Percentiles rank a stretch among this genome's conserved stretches.
Evolutionary conservation across 2,797 vertebrate genomes (phyloP).

Genomic region (Poliocrania exsul): DNA sequence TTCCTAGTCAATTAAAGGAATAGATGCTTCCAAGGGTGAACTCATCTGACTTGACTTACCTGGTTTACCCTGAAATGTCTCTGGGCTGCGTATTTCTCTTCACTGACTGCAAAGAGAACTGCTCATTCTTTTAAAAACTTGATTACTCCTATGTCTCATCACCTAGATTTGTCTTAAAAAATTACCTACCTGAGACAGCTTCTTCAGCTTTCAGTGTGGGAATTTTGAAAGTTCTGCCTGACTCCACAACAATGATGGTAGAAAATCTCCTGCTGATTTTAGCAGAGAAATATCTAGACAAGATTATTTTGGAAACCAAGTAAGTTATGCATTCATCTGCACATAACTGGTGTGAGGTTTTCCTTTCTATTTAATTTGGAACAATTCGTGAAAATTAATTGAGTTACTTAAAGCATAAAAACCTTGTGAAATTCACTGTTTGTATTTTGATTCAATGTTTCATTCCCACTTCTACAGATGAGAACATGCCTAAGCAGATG

Average conservation of each 20-base stretch:
- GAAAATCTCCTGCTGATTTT: neutral
- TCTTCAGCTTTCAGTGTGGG: neutral
- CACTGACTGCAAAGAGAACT: neutral
- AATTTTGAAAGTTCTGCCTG: neutral
- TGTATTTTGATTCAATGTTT: neutral
- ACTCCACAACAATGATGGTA: neutral
- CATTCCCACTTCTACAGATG: neutral
- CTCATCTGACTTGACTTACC: neutral
- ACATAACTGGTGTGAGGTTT: neutral
- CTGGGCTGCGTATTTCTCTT: neutral
- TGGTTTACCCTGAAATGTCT: neutral
- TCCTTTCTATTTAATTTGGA: neutral
- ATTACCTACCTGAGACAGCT: neutral
- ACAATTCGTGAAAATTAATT: neutral
- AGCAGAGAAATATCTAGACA: neutral
- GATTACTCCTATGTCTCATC: neutral
- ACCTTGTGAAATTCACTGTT: neutral
- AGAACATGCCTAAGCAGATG: neutral
- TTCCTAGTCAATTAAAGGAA: neutral
- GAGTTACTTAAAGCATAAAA: neutral
- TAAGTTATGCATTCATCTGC: neutral
- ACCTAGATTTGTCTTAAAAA: neutral
- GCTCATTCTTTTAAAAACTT: neutral
- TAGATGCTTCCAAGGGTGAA: neutral
- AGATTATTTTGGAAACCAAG: neutral